Base-by-base conservation (phyloP, 2,113 vertebrate genomes). In the Ovibos moschatus region DNA sequence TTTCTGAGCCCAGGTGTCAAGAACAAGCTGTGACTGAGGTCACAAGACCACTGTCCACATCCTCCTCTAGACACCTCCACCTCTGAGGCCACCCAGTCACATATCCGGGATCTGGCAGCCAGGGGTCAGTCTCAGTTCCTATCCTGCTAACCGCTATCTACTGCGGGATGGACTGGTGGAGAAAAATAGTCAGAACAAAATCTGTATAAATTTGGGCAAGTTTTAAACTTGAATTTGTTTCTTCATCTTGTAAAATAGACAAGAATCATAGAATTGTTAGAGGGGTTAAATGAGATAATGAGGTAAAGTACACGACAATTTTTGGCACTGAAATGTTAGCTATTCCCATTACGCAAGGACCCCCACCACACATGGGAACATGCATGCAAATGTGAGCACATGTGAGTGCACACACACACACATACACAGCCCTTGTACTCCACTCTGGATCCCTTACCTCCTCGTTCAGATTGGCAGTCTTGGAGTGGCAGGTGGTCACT, bases 401-500 rank as follows among this genome's bases (percentile, higher is more conserved):
- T 1, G 7, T 19, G 30, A 2, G 13, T 8, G 17, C 2, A 1
- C 3, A 0, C 4, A 3, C 28, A 36, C 25, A 40, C 91, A 15
- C 3, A 57, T 23, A 40, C 81, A 15, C 0, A 28, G 21, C n/a
- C 3, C 23, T 67, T 47, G n/a, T 23, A 0, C 27, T 67, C 40
- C 53, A 2, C n/a, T n/a, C 25, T 4, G 47, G 67, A 62, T 27
- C 12, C 25, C 98, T 97, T 99, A 99, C 99, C 99, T 99, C 99
- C 93, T 99, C 99, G 30, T 99, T 97, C 43, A 99, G 98, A 4
- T 99, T 98, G 6, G 98, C 97, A 0, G 99, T 99, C 98, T 99
- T 99, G 14, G 99, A 99, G 98, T 99, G 99, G 98, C 99, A 99
- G 12, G 99, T 99, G 93, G 99, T 99, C 95, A 99, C 99, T 0